phyloP scores from a whole-genome alignment of 2,797 vertebrate genomes.

The Hafferia zeledoni region DNA sequence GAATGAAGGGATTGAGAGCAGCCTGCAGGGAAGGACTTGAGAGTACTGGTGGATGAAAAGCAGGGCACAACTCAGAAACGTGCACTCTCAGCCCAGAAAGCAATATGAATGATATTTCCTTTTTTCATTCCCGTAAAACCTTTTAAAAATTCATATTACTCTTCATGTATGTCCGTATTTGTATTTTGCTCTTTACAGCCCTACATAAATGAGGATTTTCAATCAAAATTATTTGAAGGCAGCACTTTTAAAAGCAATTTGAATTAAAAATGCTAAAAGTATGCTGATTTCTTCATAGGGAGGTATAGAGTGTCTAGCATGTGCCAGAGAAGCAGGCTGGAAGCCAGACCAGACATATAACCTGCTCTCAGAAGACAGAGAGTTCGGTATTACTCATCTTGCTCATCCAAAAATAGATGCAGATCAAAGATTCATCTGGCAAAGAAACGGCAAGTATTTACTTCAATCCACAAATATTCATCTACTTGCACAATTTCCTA shows the following conservation, averaged over 20 bases:
- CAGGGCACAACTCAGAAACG: accelerated
- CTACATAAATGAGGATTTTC: neutral
- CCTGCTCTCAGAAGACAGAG: neutral
- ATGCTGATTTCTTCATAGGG: neutral
- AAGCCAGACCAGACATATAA: neutral
- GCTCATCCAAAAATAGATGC: neutral
- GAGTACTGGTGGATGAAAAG: neutral
- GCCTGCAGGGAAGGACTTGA: neutral
- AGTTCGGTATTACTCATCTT: neutral
- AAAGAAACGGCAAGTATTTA: neutral
- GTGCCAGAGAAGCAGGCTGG: neutral
- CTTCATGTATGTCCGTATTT: neutral
- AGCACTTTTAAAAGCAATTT: neutral
- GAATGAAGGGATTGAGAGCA: neutral
- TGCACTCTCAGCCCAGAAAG: accelerated
- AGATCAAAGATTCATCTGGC: neutral
- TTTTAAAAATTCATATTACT: neutral
- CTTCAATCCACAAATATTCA: neutral
- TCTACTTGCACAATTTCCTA: neutral
- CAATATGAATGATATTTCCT: neutral
- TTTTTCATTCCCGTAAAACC: neutral
- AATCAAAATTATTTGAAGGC: neutral
- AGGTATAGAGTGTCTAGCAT: neutral
- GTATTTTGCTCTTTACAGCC: neutral
- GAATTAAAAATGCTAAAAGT: neutral